Base-by-base conservation (phyloP, 2,888 invertebrate species). In the Amphimallon solstitiale region DNA sequence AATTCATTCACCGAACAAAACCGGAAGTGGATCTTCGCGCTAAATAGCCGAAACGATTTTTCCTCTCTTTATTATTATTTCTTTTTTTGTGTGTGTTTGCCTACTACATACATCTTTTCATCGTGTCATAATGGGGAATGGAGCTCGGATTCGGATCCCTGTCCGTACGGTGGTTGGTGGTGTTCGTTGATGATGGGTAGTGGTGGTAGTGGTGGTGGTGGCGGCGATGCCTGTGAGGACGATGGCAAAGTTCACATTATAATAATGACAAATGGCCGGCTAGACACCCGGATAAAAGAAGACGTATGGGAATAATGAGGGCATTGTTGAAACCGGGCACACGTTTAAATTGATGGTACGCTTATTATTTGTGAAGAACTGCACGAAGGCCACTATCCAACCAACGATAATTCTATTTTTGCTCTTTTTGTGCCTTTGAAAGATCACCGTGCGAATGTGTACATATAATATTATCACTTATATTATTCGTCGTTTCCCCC, bases 231-330 rank as follows among this genome's bases (percentile, higher is more conserved):
- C 14, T 12, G 23, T 29, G 29, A 12, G 21, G 40, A 23, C 40
- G 54, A 63, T 54, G 54, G 63, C 54, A 37, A 52, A 34, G 46
- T 45, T 63, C 66, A 56, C 66, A 66, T 63, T 72, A 69, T 70
- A 72, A 73, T 71, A 71, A 73, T 76, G 76, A 76, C 75, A 73
- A 76, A 75, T 74, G 75, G 70, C 71, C 71, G 69, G 70, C 70
- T 71, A 70, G 74, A 73, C 74, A 66, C 65, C 66, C 49, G 68
- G 63, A 73, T 71, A 74, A 71, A 72, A 71, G 74, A 74, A 74
- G 73, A 75, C 69, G 73, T 72, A 73, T 72, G 73, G 71, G 71
- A 74, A 74, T 75, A 74, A 75, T 71, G 70, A 71, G 72, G 48
- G 64, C 68, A 70, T 73, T 72, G 73, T 72, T 66, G 63, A 68